Base-by-base conservation (phyloP, 2,113 vertebrate species). In the Cathartes aura region DNA sequence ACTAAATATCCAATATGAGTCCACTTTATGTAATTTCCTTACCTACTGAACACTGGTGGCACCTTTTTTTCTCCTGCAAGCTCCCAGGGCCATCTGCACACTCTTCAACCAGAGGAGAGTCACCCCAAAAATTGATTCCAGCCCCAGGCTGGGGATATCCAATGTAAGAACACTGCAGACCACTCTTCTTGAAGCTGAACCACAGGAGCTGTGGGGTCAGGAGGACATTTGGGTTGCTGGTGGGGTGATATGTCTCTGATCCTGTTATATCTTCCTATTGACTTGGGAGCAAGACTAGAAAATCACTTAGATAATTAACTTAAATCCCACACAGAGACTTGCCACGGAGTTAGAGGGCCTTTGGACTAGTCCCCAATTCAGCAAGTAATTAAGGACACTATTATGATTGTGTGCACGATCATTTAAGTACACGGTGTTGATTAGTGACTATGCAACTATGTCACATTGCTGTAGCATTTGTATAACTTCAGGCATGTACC, bases 271-370 rank as follows among this genome's bases (percentile, higher is more conserved):
- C 14, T 66, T 70, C 60, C 24, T 45, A 0, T 36, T 47, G 55
- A 38, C 32, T 75, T 45, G 17, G 10, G 34, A 82, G 27, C 3
- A 29, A 80, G 30, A 27, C 62, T 50, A 59, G 38, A 42, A 74
- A 75, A 72, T 43, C 52, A 17, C 5, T 34, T 38, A 9, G 29
- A 19, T 43, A 56, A 45, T 21, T 18, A 21, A 78, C 15, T 79
- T 26, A 67, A 89, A 84, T 64, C n/a, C 42, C 50, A 47, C 14
- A 15, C 6, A 66, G 59, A 56, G 53, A 12, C 24, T 86, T 74
- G 18, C 3, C 36, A 29, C 0, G 0, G n/a, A 43, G 45, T 62
- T 74, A 52, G 6, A 45, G 59, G 42, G 13, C 8, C 71, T 80
- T 76, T 73, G 50, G 32, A 36, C 24, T 13, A 15, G n/a, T 70